These are phyloP conservation scores for Coptodon rendalli DNA, from an alignment of 2,113 vertebrate genomes.

Conservation along the genomic window DNA sequence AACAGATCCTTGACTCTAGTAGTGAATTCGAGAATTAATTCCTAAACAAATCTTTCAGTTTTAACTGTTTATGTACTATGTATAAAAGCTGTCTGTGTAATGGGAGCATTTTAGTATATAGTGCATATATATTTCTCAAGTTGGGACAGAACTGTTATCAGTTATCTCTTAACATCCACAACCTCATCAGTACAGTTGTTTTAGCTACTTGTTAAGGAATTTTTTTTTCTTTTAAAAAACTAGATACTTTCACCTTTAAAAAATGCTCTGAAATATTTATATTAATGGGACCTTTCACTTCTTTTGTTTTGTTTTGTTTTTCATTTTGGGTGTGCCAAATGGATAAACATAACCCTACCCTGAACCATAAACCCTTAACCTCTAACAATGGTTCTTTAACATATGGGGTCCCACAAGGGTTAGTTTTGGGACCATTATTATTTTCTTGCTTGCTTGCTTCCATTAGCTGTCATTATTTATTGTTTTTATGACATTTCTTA, in stretches of 20 bases:
- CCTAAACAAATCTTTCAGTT: background rate
- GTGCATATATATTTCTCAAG: background rate
- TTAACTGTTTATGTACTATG: background rate
- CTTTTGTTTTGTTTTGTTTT: background rate
- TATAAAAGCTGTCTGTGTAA: background rate
- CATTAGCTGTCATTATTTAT: background rate
- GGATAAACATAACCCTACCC: background rate
- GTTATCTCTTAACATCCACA: background rate
- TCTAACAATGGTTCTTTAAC: background rate
- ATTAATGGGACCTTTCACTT: background rate
- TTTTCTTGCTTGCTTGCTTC: background rate
- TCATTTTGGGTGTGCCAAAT: background rate
- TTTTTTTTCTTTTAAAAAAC: background rate
- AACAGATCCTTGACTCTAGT: background rate
- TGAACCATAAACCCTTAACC: background rate
- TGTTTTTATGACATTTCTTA: background rate
- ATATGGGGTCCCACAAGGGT: background rate
- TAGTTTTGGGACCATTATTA: background rate
- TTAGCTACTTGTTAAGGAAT: background rate
- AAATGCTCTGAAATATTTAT: background rate
- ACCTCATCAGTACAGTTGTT: background rate
- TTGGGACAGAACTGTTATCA: background rate
- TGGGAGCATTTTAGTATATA: background rate
- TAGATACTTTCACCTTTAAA: background rate
- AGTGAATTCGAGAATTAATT: background rate